Conservation (phyloP, 2,888 invertebrate species). For the Rhabditoides inermis region DNA sequence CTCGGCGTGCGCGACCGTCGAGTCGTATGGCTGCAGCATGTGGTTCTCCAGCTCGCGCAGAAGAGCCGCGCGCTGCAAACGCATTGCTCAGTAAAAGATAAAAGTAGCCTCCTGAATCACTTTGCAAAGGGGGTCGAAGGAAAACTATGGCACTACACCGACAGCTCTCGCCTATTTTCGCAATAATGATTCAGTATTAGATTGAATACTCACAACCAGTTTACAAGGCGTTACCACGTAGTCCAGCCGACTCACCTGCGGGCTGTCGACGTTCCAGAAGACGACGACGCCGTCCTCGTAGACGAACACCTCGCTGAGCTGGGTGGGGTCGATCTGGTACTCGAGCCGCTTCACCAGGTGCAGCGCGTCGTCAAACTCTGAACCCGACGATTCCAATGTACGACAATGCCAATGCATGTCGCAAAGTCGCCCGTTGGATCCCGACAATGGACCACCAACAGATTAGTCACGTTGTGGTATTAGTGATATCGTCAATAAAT, state of each 20-base stretch:
- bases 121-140: too few relatives aligned
- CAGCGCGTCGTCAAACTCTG: slow-evolving; percentile 38
- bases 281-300: slow-evolving; percentile 46
- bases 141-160: too few relatives aligned
- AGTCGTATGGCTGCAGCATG: slow-evolving; percentile 18
- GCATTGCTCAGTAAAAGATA: background rate
- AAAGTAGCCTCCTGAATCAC: background rate
- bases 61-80: slow-evolving; percentile 18
- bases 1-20: slow-evolving; percentile 22
- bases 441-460: background rate
- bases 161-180: too few relatives aligned
- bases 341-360: slow-evolving; percentile 35
- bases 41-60: slow-evolving; percentile 27
- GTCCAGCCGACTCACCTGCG: slow-evolving; percentile 7
- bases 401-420: too few relatives aligned
- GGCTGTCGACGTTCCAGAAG: slow-evolving; percentile 40
- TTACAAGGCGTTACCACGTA: background rate
- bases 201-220: too few relatives aligned
- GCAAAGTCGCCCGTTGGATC: background rate
- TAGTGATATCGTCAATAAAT: too few relatives aligned
- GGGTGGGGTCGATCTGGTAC: slow-evolving; percentile 31
- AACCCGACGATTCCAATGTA: too few relatives aligned
- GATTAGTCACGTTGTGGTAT: too few relatives aligned
- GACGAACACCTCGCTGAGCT: slow-evolving; percentile 33
- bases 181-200: too few relatives aligned